Base-by-base conservation (phyloP, 2,888 invertebrate species). In the Lepas anatifera region DNA sequence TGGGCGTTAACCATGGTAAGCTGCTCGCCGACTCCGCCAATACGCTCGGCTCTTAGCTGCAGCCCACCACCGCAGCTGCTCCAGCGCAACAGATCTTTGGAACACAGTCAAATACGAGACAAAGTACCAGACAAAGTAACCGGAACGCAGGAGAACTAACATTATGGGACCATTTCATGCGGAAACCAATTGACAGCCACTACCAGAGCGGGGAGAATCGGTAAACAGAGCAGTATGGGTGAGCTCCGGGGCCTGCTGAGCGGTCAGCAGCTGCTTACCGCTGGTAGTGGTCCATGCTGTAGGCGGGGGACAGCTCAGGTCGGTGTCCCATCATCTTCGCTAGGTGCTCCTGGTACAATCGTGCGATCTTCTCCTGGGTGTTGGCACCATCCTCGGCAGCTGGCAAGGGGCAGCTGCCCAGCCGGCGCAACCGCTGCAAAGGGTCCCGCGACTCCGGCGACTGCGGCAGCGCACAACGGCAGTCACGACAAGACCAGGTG, bases 261-360 rank as follows among this genome's bases (percentile, higher is more conserved):
- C n/a, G n/a, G n/a, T n/a, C n/a, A n/a, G n/a, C n/a, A 13, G 43
- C 7, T 18, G 18, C 48, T n/a, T 25, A 58, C 58, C 58, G 58
- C 58, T 58, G 58, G 35, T 35, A 58, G 22, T 58, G 58, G 58
- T 58, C 58, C 1, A 58, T 32, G 8, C 58, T 22, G 58, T 25
- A 58, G 58, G 32, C 58, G 35, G 58, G 58, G 22, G 58, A 4
- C 58, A 58, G 32, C 6, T 58, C 58, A 8, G 58, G 58, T 22
- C 58, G 58, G 22, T 58, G 58, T 2, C 58, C 63, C 87, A 95
- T 94, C 70, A 98, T 85, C 79, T 96, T 96, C 71, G 92, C 90
- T 73, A 96, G 83, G 79, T 97, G 95, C 79, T 95, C 95, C 77
- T 96, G 95, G 79, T 96, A 96, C 77, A 96, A 92, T 77, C 94